These are phyloP conservation scores for Stenodema calcarata DNA, from an alignment of 2,888 invertebrate species.

Conservation along the genomic window DNA sequence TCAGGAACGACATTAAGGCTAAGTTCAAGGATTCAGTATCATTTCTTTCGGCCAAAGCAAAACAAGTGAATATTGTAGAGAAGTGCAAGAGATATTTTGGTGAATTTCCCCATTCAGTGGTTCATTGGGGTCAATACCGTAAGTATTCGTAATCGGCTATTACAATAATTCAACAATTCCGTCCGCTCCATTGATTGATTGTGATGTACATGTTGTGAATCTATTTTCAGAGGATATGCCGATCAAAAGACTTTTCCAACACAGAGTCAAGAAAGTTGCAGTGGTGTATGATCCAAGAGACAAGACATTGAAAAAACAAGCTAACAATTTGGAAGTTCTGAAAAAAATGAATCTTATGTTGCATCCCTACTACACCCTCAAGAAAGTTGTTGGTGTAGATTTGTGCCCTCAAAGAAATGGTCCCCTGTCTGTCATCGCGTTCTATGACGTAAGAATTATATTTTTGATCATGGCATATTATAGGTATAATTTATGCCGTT, in stretches of 20 bases:
- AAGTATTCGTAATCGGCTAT: not conserved
- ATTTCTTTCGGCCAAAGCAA: conserved; percentile 11
- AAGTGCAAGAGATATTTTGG: conserved; percentile 7
- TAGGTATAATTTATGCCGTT: no score
- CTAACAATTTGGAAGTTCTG: not conserved
- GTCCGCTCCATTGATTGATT: not conserved
- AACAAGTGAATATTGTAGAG: conserved; percentile 18
- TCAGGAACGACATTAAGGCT: conserved; percentile 1
- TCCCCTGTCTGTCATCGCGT: not conserved
- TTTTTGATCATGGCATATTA: no score
- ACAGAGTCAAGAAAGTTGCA: conserved; percentile 8
- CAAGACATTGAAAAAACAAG: not conserved
- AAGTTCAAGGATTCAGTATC: not conserved
- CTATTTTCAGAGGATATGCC: conserved; percentile 26
- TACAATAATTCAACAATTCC: no score
- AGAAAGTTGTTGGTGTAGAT: conserved; percentile 16
- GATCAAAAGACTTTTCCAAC: conserved; percentile 12
- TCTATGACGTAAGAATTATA: conserved; percentile 11
- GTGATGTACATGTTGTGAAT: not conserved
- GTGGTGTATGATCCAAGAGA: conserved; percentile 26
- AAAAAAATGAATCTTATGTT: not conserved
- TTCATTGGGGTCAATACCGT: conserved; percentile 44
- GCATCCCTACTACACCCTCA: conserved; percentile 15
- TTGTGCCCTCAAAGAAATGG: conserved; percentile 6
- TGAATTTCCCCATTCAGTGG: not conserved